phyloP scores from a whole-genome alignment of 2,113 vertebrate species.

The Stegostoma tigrinum region DNA sequence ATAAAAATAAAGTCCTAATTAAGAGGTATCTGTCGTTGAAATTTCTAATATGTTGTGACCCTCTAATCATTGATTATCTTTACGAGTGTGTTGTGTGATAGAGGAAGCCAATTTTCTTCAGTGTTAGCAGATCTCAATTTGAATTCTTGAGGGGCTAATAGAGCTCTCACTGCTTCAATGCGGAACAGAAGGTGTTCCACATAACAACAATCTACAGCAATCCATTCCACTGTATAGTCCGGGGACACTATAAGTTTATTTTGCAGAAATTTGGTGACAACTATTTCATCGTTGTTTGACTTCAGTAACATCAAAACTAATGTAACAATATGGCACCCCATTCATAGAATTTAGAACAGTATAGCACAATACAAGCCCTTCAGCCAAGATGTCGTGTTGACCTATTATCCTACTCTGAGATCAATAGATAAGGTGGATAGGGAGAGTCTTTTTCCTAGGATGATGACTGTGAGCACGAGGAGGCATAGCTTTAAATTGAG shows the following conservation, averaged over 20 bases:
- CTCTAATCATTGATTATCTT: not conserved
- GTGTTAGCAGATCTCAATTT: not conserved
- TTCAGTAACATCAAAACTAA: not conserved
- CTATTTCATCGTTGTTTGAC: not conserved
- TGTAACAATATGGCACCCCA: not conserved
- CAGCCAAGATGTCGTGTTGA: no score
- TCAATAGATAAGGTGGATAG: no score
- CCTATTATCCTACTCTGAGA: no score
- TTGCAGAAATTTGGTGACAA: not conserved
- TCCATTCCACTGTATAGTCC: not conserved
- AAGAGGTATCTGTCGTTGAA: not conserved
- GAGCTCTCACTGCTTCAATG: conserved; percentile 20
- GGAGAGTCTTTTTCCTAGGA: no score
- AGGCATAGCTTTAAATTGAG: no score
- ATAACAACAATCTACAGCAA: not conserved
- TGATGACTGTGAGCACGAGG: no score
- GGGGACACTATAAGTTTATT: not conserved
- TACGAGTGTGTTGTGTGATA: not conserved
- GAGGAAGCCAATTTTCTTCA: not conserved
- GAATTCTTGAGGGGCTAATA: conserved; percentile 15
- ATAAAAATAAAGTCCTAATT: not conserved
- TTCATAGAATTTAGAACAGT: no score
- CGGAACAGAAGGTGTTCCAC: not conserved
- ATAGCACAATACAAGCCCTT: no score
- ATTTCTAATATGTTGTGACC: not conserved